Evolutionary conservation across 2,888 invertebrate genomes (phyloP).

Genomic region (Atherix ibis): DNA sequence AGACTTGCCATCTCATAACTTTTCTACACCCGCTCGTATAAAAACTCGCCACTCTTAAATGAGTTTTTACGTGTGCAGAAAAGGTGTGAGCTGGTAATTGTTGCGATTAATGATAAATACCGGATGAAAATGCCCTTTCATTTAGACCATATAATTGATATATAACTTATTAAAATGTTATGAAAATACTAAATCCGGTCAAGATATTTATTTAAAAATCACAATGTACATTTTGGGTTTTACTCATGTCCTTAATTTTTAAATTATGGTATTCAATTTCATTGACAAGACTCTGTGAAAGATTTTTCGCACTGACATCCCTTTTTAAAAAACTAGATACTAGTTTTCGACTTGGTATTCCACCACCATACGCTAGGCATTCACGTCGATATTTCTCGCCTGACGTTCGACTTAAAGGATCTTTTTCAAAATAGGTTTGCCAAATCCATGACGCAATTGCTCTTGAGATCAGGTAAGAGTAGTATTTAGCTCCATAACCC

Average conservation of each 20-base stretch:
- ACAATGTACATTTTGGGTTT: conserved; percentile 5
- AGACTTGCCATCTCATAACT: no score
- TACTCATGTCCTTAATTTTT: conserved; percentile 26
- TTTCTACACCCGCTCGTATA: no score
- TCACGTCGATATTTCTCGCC: conserved; percentile 65
- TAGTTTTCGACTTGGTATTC: conserved; percentile 60
- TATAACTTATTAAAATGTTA: no score
- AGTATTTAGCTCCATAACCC: conserved; percentile 98
- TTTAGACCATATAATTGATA: no score
- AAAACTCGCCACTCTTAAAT: no score
- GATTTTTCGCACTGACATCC: conserved; percentile 54
- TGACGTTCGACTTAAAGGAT: conserved; percentile 59
- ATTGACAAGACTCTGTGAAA: conserved; percentile 66
- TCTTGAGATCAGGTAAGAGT: conserved; percentile 89
- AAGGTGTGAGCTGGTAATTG: no score
- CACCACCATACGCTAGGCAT: conserved; percentile 76
- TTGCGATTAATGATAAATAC: no score
- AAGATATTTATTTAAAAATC: conserved; percentile 1
- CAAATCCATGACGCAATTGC: conserved; percentile 88
- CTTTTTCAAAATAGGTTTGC: conserved; percentile 65
- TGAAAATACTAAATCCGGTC: no score
- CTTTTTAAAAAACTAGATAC: conserved; percentile 64
- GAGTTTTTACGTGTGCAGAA: no score
- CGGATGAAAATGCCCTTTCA: no score
- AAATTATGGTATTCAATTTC: conserved; percentile 52